These are phyloP conservation scores for Papilio helenus DNA, from an alignment of 1,140 invertebrate species.

Conservation along the genomic window DNA sequence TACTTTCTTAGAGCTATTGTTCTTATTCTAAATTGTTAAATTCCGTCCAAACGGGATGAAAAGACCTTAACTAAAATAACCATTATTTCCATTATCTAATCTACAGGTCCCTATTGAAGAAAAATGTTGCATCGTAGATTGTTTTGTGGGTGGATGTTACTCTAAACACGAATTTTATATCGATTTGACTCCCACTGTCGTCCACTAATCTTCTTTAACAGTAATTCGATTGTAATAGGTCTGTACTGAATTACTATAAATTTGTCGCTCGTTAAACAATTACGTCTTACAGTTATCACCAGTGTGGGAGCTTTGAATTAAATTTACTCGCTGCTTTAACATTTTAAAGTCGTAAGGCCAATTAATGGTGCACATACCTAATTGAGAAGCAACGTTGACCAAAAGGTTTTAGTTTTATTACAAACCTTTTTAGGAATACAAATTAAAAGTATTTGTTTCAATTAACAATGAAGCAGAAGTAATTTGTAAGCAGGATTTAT, in stretches of 20 bases:
- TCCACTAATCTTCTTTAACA: constrained; percentile 26
- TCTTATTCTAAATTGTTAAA: too few relatives aligned
- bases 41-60: too few relatives aligned
- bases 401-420: neutral
- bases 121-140: neutral
- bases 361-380: neutral
- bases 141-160: neutral
- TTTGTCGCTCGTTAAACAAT: constrained; percentile 26
- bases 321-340: neutral
- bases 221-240: constrained; percentile 39
- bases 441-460: neutral
- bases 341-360: neutral
- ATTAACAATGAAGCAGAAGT: neutral
- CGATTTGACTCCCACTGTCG: constrained; percentile 30
- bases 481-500: neutral
- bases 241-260: constrained; percentile 13
- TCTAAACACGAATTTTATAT: neutral
- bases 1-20: too few relatives aligned
- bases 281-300: neutral
- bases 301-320: neutral
- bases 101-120: too few relatives aligned
- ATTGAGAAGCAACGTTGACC: neutral
- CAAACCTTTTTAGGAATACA: neutral
- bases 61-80: too few relatives aligned
- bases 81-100: too few relatives aligned